Percentiles rank a stretch among this genome's conserved stretches.
phyloP scores from a whole-genome alignment of 2,888 invertebrate species.

The Plebejus argus region DNA sequence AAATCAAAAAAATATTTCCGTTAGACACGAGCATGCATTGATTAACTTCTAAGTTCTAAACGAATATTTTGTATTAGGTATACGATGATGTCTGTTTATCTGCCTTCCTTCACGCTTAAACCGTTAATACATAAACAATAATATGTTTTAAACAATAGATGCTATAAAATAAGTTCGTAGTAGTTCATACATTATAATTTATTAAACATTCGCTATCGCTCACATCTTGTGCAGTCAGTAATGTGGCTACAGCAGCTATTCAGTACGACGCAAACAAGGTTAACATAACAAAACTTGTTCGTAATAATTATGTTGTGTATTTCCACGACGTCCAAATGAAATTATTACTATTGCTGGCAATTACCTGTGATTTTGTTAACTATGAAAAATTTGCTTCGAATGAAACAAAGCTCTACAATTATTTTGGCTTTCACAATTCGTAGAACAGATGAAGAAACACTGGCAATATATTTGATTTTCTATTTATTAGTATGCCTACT shows the following conservation, averaged over 20 bases:
- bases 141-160: not conserved
- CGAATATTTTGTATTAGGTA: no score
- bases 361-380: not conserved
- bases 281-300: conserved; percentile 40
- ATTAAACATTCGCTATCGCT: not conserved
- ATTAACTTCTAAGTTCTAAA: no score
- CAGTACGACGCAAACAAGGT: conserved; percentile 43
- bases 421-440: no score
- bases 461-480: no score
- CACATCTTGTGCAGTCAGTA: not conserved
- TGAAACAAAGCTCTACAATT: no score
- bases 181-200: conserved; percentile 12
- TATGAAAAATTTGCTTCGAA: not conserved
- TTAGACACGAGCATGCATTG: no score
- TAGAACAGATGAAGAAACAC: no score
- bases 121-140: no score
- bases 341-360: conserved; percentile 15
- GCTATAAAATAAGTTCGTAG: not conserved
- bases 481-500: no score
- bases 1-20: no score
- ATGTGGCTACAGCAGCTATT: conserved; percentile 36
- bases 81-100: no score
- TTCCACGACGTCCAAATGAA: conserved; percentile 27
- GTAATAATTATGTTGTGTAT: conserved; percentile 35
- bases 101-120: no score